A percentile compares a stretch with the other conserved stretches of the same genome.
Evolutionary conservation across 2,113 vertebrate species (phyloP).

Genomic region (Chloropsis hardwickii): DNA sequence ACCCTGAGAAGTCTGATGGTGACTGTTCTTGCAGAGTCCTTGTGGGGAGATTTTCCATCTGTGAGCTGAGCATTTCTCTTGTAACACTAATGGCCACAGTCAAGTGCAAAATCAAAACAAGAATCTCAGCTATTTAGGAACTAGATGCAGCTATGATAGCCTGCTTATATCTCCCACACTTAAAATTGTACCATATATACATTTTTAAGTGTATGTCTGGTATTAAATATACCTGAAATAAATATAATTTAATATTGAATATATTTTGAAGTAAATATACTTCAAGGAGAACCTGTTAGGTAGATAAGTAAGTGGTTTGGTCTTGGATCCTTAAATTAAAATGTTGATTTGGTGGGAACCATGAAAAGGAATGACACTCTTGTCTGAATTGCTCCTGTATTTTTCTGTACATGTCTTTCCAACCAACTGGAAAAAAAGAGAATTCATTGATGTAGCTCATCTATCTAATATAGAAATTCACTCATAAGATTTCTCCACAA

Average conservation of each 20-base stretch:
- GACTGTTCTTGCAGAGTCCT: neutral
- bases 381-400: neutral
- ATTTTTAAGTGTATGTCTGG: neutral
- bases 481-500: neutral
- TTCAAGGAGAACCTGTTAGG: constrained; percentile 18
- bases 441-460: neutral
- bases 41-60: neutral
- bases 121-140: neutral
- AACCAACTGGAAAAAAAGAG: neutral
- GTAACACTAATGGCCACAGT: neutral
- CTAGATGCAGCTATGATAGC: neutral
- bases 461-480: neutral
- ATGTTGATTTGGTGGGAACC: neutral
- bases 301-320: neutral
- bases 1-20: neutral
- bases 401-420: neutral
- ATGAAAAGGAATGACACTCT: neutral
- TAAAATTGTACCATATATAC: neutral
- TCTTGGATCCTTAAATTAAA: constrained; percentile 30
- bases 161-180: neutral
- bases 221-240: neutral
- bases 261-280: neutral
- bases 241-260: neutral
- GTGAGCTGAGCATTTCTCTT: neutral
- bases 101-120: neutral